phyloP scores from a whole-genome alignment of 2,888 invertebrate genomes.

The Epiblema foenella region DNA sequence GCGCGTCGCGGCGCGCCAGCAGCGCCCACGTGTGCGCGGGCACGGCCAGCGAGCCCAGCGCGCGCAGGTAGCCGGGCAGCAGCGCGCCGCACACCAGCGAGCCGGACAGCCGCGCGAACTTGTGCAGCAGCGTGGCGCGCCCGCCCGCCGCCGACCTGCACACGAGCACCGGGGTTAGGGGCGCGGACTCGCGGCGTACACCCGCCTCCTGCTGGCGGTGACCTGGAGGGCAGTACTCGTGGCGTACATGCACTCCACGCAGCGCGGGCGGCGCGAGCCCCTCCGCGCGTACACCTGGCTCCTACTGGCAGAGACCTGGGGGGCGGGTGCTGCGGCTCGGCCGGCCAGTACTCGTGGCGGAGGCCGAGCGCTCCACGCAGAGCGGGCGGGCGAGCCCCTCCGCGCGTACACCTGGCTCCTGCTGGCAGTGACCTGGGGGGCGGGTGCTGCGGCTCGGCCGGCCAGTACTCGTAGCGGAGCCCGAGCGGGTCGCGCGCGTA shows the following conservation, averaged over 20 bases:
- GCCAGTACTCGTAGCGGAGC: conserved; percentile 94
- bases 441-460: conserved; percentile 81
- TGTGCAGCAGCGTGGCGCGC: conserved; percentile 92
- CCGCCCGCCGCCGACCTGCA: conserved; percentile 66
- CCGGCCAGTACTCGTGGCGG: conserved; percentile 93
- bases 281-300: too few relatives aligned
- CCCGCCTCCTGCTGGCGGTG: too few relatives aligned
- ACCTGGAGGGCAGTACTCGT: too few relatives aligned
- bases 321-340: conserved; percentile 74
- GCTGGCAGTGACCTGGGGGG: conserved; percentile 18
- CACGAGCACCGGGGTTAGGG: too few relatives aligned
- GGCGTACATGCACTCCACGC: too few relatives aligned
- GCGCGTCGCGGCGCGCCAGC: conserved; percentile 71
- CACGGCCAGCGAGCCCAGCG: conserved; percentile 93
- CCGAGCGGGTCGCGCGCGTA: conserved; percentile 91
- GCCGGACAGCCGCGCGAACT: conserved; percentile 95
- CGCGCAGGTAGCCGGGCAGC: conserved; percentile 94
- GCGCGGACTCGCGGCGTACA: too few relatives aligned
- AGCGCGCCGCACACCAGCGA: conserved; percentile 93
- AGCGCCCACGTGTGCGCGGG: conserved; percentile 89
- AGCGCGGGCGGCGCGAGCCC: too few relatives aligned
- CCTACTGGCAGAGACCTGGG: conserved; percentile 11
- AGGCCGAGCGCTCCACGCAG: conserved; percentile 90
- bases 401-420: too few relatives aligned
- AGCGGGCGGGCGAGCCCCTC: too few relatives aligned